Evolutionary conservation across 2,113 vertebrate species (phyloP), one percentile per base, ranked within the genome.

Genomic region (Austrofundulus limnaeus): DNA sequence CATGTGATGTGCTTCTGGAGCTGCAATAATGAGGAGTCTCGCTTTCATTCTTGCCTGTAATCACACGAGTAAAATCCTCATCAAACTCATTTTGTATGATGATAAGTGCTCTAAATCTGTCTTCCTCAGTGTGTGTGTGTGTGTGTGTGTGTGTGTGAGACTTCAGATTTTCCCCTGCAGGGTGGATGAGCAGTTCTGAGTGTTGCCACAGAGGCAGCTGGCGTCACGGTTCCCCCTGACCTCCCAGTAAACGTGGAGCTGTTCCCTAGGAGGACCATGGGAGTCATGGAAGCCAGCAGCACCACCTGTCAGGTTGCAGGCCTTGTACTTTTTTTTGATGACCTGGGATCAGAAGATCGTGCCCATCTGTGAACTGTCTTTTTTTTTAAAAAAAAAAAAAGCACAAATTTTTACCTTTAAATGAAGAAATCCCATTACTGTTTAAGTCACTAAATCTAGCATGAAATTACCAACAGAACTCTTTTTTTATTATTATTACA

Each of bases 241-340:
- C 80, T 85, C 83, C 58, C 45, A 47, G 48, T 62, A 61, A 73
- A 80, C 5, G 53, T 56, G 60, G 66, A 70, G 55, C 62, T 23
- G 53, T 61, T 51, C 46, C 78, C 43, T 68, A 59, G 34, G 17
- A 85, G 85, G 75, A 85, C 39, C 11, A 37, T 66, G 66, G 81
- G 70, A 75, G 76, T 83, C 88, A 88, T 81, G 71, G 81, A 70
- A 77, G 83, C 78, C 66, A 62, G 64, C 47, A 62, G 64, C 68
- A 66, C 45, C 66, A 73, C 74, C 81, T 69, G 50, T 28, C 55
- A 76, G 71, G 62, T 19, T 53, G 46, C 17, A 28, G 25, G 25
- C 25, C 25, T 28, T 4, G 55, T 54, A 48, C 16, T 21, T 2
- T 78, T 58, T 74, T 73, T 63, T 48, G 66, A 68, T 67, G 63